Evolutionary conservation across 2,888 invertebrate species (phyloP), one percentile per base, ranked within the genome.

Genomic region (Pocota personata): DNA sequence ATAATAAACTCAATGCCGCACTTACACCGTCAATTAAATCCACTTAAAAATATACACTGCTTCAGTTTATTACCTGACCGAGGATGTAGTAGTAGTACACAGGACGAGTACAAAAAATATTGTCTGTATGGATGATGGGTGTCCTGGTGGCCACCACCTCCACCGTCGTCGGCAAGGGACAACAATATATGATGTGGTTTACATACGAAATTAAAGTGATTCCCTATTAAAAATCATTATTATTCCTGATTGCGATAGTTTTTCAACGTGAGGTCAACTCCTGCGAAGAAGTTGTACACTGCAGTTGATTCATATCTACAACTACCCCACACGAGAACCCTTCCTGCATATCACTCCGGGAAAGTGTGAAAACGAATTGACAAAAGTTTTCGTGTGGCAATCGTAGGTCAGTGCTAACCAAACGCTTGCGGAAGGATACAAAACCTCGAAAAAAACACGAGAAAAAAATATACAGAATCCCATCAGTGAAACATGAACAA

Each of bases 21-120:
- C 82, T 84, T 87, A 87, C 89, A 89, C 88, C 89, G 89, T 90
- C 92, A 91, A 91, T 91, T 91, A 91, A 91, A 90, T 90, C 89
- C 90, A 90, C 89, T 91, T 90, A 90, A 90, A n/a, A 90, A 88
- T 89, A 88, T 75, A 82, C 84, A 88, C 86, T 75, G 82, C 79
- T 72, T 58, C 76, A 82, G 80, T 86, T 86, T 86, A 86, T 86
- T 86, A 86, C 86, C 86, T 86, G 86, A 72, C 82, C 80, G 76
- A 77, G 73, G 73, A 67, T 83, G 66, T 43, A 40, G 64, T 75
- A 55, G 80, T 67, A 14, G 50, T 50, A 52, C n/a, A 60, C 19
- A 67, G 50, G 43, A 46, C 16, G 27, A 37, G 58, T 62, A 35
- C 10, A 48, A 50, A 43, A 55, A 43, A 43, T 1, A 6, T 2